Evolutionary conservation across 2,113 vertebrate genomes (phyloP).

Genomic region (Mustela lutreola): DNA sequence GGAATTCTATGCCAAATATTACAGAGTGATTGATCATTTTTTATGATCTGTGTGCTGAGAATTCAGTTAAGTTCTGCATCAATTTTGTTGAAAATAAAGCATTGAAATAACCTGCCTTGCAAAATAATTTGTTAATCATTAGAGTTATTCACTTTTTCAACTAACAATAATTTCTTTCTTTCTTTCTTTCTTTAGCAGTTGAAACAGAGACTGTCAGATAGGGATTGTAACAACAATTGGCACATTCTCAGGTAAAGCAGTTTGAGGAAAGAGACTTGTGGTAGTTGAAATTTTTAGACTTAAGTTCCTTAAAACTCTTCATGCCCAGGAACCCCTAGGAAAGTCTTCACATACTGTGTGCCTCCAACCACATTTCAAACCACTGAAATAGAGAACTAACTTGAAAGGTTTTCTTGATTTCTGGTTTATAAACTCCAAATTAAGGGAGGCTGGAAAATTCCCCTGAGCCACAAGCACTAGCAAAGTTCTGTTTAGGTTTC

Average conservation of each 20-base stretch:
- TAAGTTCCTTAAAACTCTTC: not conserved
- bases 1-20: not conserved
- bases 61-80: not conserved
- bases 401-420: not conserved
- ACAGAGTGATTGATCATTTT: not conserved
- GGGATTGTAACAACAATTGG: not conserved
- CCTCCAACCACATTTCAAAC: not conserved
- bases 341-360: not conserved
- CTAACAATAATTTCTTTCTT: not conserved
- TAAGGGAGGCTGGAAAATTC: not conserved
- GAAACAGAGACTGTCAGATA: not conserved
- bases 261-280: not conserved
- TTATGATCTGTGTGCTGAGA: not conserved
- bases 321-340: not conserved
- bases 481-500: not conserved
- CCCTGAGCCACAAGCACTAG: not conserved
- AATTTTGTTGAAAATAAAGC: not conserved
- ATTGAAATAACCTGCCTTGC: not conserved
- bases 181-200: not conserved
- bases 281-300: not conserved
- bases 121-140: not conserved
- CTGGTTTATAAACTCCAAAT: not conserved
- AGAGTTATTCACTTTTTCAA: not conserved
- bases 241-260: not conserved
- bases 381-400: not conserved